Base-by-base conservation (phyloP, 2,888 invertebrate species). In the Leptura quadrifasciata region DNA sequence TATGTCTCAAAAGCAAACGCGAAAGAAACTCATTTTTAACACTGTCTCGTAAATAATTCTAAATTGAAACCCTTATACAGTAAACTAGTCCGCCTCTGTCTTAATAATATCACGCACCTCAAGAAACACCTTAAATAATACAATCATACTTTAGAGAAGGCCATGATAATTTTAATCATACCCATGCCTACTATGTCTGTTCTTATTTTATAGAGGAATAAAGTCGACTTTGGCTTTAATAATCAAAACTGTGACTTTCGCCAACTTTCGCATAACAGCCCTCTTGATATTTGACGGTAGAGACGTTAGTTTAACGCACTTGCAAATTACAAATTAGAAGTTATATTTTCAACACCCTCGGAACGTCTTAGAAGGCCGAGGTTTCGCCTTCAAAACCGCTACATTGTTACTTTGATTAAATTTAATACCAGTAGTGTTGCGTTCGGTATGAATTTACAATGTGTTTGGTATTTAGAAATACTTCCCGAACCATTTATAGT, bases 401-500 rank as follows among this genome's bases (percentile, higher is more conserved):
- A 88, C 88, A 88, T 86, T 86, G 87, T 85, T 86, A 85, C 87
- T 87, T 87, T 88, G 88, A 88, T 88, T 88, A 88, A 88, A 87
- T 88, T 87, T 86, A 87, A 87, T 87, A 82, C 83, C 79, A 80
- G 78, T 80, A 82, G 82, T 82, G 82, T 83, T 82, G 82, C 79
- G 80, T 84, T 82, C 82, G 79, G 80, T 80, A 79, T 75, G 81
- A 81, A 83, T 84, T 83, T 82, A 82, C 82, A 80, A 78, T 81
- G 81, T 79, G 82, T 83, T 84, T 79, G 82, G 82, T 82, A 82
- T 83, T 83, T 81, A 78, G 83, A 78, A 80, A 82, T 83, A 81
- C 75, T 81, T 81, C 80, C 76, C 65, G 76, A 78, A 78, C 80
- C 78, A 75, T 78, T 80, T 78, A 78, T 78, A 70, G 80, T 75